A percentile compares a stretch with the other conserved stretches of the same genome.
Evolutionary conservation across 2,113 vertebrate species (phyloP).

Genomic region (Synodontis membranacea): DNA sequence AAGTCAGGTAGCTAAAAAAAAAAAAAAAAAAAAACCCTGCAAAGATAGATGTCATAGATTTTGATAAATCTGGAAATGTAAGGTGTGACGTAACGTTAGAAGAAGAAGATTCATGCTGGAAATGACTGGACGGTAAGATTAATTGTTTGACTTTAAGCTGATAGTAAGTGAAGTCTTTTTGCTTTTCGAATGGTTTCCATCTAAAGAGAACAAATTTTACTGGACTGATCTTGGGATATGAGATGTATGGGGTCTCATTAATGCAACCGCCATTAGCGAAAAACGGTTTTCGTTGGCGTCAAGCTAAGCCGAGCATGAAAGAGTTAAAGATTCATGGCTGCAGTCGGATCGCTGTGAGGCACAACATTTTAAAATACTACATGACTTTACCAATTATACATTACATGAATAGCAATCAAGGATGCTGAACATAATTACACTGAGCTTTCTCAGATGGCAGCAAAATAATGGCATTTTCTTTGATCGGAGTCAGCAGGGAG

Average conservation of each 20-base stretch:
- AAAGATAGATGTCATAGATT: background rate
- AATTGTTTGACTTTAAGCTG: no score
- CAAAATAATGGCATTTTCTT: slow-evolving; percentile 77
- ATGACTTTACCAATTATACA: slow-evolving; percentile 55
- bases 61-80: background rate
- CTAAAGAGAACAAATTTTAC: background rate
- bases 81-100: background rate
- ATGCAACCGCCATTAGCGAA: background rate
- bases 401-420: slow-evolving; percentile 74
- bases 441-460: slow-evolving; percentile 75
- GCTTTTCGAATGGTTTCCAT: no score
- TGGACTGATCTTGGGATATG: background rate
- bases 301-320: slow-evolving; percentile 6
- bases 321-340: slow-evolving; percentile 52
- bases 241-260: background rate
- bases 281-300: background rate
- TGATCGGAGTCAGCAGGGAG: slow-evolving; percentile 63
- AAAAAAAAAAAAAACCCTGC: background rate
- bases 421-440: slow-evolving; percentile 77
- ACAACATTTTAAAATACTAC: slow-evolving; percentile 56
- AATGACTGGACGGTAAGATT: background rate
- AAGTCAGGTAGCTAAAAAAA: background rate
- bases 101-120: background rate
- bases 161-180: no score
- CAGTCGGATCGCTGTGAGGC: slow-evolving; percentile 44